Conservation (phyloP, 1,140 invertebrate species). For the Oryctes rhinoceros region DNA sequence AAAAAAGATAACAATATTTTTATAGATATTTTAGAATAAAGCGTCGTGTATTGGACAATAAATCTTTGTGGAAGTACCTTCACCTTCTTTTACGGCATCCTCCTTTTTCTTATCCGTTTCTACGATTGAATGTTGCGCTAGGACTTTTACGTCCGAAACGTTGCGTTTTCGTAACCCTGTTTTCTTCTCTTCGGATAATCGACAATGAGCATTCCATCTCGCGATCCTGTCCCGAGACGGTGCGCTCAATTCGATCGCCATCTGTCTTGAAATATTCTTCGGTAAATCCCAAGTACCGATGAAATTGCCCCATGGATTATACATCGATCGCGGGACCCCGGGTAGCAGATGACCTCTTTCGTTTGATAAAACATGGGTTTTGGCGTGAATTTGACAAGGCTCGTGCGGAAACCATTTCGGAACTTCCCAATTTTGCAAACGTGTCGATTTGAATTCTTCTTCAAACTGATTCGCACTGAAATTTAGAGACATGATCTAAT, state of each 20-base stretch:
- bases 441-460: slow-evolving; percentile 64
- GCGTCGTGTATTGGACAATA: not conserved
- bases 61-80: not conserved
- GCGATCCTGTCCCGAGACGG: slow-evolving; percentile 40
- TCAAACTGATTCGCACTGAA: slow-evolving; percentile 64
- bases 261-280: slow-evolving; percentile 60
- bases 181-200: slow-evolving; percentile 20
- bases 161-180: not conserved
- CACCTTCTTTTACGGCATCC: not conserved
- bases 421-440: slow-evolving; percentile 73
- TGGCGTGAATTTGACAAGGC: slow-evolving; percentile 60
- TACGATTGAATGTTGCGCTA: not conserved
- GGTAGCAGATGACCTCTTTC: slow-evolving; percentile 66
- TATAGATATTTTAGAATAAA: slow-evolving; percentile 6
- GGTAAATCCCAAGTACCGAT: slow-evolving; percentile 65
- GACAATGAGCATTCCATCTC: slow-evolving; percentile 39
- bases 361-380: slow-evolving; percentile 62
- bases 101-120: not conserved
- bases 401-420: slow-evolving; percentile 68
- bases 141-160: not conserved
- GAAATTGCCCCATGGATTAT: slow-evolving; percentile 64
- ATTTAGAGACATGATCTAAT: slow-evolving; percentile 5
- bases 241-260: slow-evolving; percentile 51
- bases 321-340: slow-evolving; percentile 57
- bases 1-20: not conserved